Base-by-base conservation (phyloP, 2,888 invertebrate genomes). In the Linnaemya tessellans region DNA sequence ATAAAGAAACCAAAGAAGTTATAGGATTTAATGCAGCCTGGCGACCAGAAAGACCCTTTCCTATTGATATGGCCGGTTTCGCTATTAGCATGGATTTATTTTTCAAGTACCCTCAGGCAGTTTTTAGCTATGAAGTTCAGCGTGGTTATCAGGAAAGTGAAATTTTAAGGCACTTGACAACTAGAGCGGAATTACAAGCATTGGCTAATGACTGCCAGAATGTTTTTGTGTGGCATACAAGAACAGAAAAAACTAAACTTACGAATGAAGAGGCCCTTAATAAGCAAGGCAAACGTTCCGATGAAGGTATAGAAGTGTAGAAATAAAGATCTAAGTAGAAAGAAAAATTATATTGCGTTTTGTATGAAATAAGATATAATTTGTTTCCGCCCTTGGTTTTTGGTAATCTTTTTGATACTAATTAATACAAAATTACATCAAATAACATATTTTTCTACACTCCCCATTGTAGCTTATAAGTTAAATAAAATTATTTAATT, bases 181-280 rank as follows among this genome's bases (percentile, higher is more conserved):
- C 95, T 0, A 94, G 94, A 87, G 94, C 95, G 5, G 95, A 98
- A 64, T 92, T 99, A 73, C 99, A 99, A 92, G 98, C 99, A 0
- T 93, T 97, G 84, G 99, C 98, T 0, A 96, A 97, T 87, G 95
- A 95, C 88, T 99, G 99, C 90, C 96, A 97, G 0, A 97, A 98
- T 93, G 97, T 99, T n/a, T 96, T 97, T 86, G 99, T 99, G 0
- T 99, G 99, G 99, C 99, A 99, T 91, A 99, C 99, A 3, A 94
- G 99, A 89, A 99, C 99, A 0, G 98, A 98, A 92, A 95, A 96
- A 89, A 96, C 98, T 0, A 95, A 95, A 64, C 93, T 98, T 77
- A 94, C 94, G 89, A 93, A 96, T 91, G 96, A 97, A 93, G 93
- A 93, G 90, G 91, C 94, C 89, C 90, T 94, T 88, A 87, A 90